A percentile compares a stretch with the other conserved stretches of the same genome.
phyloP scores from a whole-genome alignment of 2,888 invertebrate species.

The Oscheius onirici region DNA sequence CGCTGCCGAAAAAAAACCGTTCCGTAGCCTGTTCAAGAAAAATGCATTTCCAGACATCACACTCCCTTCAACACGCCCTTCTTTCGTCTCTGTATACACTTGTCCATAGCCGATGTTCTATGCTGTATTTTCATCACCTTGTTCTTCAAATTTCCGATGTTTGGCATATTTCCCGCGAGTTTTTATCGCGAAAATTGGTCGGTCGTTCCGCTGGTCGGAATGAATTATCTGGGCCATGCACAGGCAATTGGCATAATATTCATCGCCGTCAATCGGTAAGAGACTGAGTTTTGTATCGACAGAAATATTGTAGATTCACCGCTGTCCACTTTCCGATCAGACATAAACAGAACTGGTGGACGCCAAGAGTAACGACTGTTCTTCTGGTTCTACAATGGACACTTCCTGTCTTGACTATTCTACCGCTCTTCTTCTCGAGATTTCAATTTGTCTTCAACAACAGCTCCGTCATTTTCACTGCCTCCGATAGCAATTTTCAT shows the following conservation, averaged over 20 bases:
- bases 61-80: conserved; percentile 53
- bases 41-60: conserved; percentile 42
- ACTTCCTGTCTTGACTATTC: conserved; percentile 47
- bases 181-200: conserved; percentile 54
- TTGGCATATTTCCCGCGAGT: conserved; percentile 49
- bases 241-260: conserved; percentile 61
- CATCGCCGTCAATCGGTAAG: conserved; percentile 52
- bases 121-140: conserved; percentile 56
- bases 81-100: conserved; percentile 59
- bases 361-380: conserved; percentile 39
- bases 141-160: conserved; percentile 59
- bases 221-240: conserved; percentile 60
- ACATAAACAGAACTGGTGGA: conserved; percentile 60
- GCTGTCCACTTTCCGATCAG: conserved; percentile 58
- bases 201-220: conserved; percentile 49
- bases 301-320: conserved; percentile 43
- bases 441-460: conserved; percentile 43
- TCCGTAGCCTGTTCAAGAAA: background rate
- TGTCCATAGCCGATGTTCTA: conserved; percentile 57
- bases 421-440: conserved; percentile 52
- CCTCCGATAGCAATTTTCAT: conserved; percentile 50
- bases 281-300: background rate
- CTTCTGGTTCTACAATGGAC: conserved; percentile 55
- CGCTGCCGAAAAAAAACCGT: no score
- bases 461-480: conserved; percentile 50